Evolutionary conservation across 2,113 vertebrate species (phyloP), one percentile per base, ranked within the genome.

Genomic region (Mungos mungo): DNA sequence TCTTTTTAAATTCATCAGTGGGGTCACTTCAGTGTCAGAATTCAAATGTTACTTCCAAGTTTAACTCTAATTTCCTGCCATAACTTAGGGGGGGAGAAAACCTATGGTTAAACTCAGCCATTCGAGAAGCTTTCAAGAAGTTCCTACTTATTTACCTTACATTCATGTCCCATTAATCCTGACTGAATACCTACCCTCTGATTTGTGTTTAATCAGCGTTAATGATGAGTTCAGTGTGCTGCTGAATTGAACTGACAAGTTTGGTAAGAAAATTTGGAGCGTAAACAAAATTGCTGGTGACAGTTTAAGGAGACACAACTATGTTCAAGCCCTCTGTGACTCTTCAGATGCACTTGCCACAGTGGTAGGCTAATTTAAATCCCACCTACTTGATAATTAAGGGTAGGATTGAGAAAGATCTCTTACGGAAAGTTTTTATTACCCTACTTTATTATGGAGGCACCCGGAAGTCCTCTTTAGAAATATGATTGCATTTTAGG

Each of bases 171-270:
- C 29, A 27, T 66, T 63, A 90, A 94, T 96, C 31, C 14, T 93
- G 47, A 85, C 71, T 81, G 50, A 80, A 52, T 5, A n/a, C 23
- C 21, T 52, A 87, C 16, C 6, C 93, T 93, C n/a, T 92, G 87
- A 82, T 94, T 68, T 96, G 84, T 96, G n/a, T 88, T 97, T 93
- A 85, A 77, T 93, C 60, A 45, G 7, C 3, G 27, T 95, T 35
- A 89, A 71, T 57, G 25, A 95, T 89, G 90, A 96, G 27, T 88
- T 74, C 35, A 71, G 7, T 85, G 47, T 89, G 50, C 45, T 60
- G 31, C 38, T 50, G 65, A 66, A 33, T 86, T 96, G 18, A 57
- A 10, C 91, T 86, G 52, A 77, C 0, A 8, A 83, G 33, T 83
- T 63, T 93, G 23, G 12, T 66, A 80, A 80, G 80, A 60, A 96